phyloP scores from a whole-genome alignment of 2,113 vertebrate species.

The Tonatia bakeri region DNA sequence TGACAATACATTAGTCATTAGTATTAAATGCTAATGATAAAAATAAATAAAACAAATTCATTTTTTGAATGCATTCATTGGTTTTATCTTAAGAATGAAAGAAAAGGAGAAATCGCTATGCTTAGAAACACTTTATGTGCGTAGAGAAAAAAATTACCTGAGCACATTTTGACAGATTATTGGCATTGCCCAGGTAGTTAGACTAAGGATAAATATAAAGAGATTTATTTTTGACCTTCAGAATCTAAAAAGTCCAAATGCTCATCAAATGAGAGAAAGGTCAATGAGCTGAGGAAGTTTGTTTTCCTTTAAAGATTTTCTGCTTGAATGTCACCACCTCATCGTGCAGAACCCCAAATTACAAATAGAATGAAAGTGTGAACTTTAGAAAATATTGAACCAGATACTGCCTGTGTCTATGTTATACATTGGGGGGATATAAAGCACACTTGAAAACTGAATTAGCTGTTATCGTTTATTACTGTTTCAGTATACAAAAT shows the following conservation, averaged over 20 bases:
- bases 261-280: constrained; percentile 34
- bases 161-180: background rate
- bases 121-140: background rate
- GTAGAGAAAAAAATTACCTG: background rate
- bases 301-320: constrained; percentile 46
- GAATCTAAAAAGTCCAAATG: constrained; percentile 34
- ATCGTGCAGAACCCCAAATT: background rate
- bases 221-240: constrained; percentile 42
- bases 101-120: background rate
- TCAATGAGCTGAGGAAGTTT: constrained; percentile 27
- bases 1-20: background rate
- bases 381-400: constrained; percentile 13
- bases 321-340: constrained; percentile 41
- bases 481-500: background rate
- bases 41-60: background rate
- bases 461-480: background rate
- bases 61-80: background rate
- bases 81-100: background rate
- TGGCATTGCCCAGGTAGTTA: background rate
- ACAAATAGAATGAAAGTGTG: constrained; percentile 1
- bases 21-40: background rate
- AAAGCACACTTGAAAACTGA: background rate
- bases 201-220: constrained; percentile 20
- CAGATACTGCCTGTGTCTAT: background rate
- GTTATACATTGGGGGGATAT: background rate